Evolutionary conservation across 2,113 vertebrate species (phyloP).

Genomic region (Sebastes schlegelii): DNA sequence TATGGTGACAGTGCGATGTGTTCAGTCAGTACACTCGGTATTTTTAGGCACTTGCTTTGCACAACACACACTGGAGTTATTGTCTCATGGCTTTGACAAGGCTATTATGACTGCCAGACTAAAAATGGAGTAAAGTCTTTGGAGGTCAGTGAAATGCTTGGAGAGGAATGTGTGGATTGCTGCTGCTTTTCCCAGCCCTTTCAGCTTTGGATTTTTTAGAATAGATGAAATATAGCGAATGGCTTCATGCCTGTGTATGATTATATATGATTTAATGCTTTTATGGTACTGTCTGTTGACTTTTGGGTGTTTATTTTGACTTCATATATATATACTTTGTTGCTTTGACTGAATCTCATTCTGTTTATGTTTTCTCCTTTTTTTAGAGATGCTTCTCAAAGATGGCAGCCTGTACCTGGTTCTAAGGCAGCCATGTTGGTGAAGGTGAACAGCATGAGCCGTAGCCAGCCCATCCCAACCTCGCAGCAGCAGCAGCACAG

Average conservation of each 20-base stretch:
- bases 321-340: background rate
- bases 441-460: conserved; percentile 88
- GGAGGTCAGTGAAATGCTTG: conserved; percentile 60
- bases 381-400: conserved; percentile 82
- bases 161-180: conserved; percentile 63
- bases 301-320: conserved; percentile 5
- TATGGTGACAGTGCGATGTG: conserved; percentile 20
- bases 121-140: conserved; percentile 62
- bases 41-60: conserved; percentile 56
- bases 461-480: conserved; percentile 74
- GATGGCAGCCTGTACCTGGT: conserved; percentile 89
- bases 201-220: conserved; percentile 23
- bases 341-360: conserved; percentile 22
- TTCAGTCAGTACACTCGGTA: conserved; percentile 13
- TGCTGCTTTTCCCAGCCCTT: conserved; percentile 50
- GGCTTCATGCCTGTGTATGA: conserved; percentile 3
- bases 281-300: conserved; percentile 1
- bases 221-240: conserved; percentile 18
- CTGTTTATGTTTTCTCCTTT: conserved; percentile 19
- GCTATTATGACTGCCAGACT: conserved; percentile 54
- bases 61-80: conserved; percentile 49
- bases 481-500: conserved; percentile 73
- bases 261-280: conserved; percentile 19
- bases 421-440: conserved; percentile 92
- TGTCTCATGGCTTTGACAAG: conserved; percentile 54